A percentile compares a stretch with the other conserved stretches of the same genome.
These are phyloP conservation scores for Phyllopteryx taeniolatus DNA, from an alignment of 2,113 vertebrate species.

Conservation along the genomic window DNA sequence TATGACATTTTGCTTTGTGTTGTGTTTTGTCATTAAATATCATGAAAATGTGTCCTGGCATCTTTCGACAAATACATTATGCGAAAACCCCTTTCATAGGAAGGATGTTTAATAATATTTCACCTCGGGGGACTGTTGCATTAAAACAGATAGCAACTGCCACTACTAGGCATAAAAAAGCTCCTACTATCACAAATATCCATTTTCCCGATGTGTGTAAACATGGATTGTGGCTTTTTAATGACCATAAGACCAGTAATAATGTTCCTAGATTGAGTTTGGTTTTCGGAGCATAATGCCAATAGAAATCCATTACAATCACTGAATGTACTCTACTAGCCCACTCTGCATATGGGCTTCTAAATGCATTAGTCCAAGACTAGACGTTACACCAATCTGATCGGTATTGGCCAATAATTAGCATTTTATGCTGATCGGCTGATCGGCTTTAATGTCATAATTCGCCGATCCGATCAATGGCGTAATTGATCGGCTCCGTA, in stretches of 20 bases:
- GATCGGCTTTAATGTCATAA: too few relatives aligned
- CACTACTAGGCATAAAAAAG: not conserved
- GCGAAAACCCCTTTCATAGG: not conserved
- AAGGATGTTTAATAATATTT: constrained; percentile 1
- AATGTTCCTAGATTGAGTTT: constrained; percentile 1
- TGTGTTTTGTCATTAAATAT: not conserved
- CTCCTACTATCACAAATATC: not conserved
- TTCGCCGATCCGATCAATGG: too few relatives aligned
- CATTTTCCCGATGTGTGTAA: not conserved
- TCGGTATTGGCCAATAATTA: too few relatives aligned
- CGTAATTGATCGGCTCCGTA: too few relatives aligned
- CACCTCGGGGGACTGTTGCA: not conserved
- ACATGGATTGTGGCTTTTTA: not conserved
- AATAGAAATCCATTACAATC: constrained; percentile 62
- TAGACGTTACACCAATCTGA: too few relatives aligned
- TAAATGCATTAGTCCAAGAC: constrained; percentile 59
- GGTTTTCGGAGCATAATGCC: constrained; percentile 43
- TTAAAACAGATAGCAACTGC: not conserved
- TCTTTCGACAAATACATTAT: not conserved
- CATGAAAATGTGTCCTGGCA: not conserved
- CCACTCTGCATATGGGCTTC: constrained; percentile 58
- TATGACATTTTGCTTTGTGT: constrained; percentile 15
- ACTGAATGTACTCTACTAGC: constrained; percentile 58
- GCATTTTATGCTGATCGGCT: too few relatives aligned
- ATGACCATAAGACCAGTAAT: not conserved